These are phyloP conservation scores for Holothuria scabra DNA, from an alignment of 53 echinoderm and acorn worm genomes.

Conservation along the genomic window DNA sequence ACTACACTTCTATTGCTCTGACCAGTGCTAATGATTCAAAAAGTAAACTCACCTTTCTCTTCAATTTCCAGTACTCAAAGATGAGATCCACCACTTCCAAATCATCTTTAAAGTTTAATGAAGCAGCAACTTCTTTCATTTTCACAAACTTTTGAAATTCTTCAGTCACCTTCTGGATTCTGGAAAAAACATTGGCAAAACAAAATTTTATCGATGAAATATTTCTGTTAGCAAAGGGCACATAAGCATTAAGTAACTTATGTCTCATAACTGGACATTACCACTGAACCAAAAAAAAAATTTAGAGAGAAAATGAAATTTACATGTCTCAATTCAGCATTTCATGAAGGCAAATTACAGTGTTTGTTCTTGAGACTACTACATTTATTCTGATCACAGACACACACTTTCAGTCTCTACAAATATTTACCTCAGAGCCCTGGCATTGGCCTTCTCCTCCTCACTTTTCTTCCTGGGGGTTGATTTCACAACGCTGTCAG, in stretches of 20 bases:
- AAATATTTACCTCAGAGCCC: slow-evolving; percentile 72
- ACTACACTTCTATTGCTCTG: no score
- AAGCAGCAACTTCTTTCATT: slow-evolving; percentile 75
- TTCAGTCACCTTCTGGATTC: slow-evolving; percentile 85
- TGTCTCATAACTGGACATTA: no score
- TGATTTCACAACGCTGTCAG: slow-evolving; percentile 3
- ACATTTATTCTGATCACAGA: no score
- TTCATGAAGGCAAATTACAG: no score
- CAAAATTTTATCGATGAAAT: neutral
- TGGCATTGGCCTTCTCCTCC: slow-evolving; percentile 94
- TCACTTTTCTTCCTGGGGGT: slow-evolving; percentile 71
- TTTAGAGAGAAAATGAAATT: no score
- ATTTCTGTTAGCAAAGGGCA: neutral
- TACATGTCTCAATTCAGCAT: no score
- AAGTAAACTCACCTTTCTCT: slow-evolving; percentile 74
- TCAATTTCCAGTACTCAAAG: slow-evolving; percentile 96
- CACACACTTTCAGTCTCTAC: no score
- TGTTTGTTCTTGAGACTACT: no score
- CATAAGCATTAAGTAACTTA: no score
- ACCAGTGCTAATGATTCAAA: neutral
- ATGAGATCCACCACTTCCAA: slow-evolving; percentile 76
- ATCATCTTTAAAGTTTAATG: slow-evolving; percentile 83
- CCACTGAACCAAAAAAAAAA: no score
- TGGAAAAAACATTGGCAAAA: slow-evolving; percentile 12
- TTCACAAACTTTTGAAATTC: slow-evolving; percentile 93